A percentile compares a stretch with the other conserved stretches of the same genome.
These are phyloP conservation scores for Strix aluco DNA, from an alignment of 2,113 vertebrate genomes.

Conservation along the genomic window DNA sequence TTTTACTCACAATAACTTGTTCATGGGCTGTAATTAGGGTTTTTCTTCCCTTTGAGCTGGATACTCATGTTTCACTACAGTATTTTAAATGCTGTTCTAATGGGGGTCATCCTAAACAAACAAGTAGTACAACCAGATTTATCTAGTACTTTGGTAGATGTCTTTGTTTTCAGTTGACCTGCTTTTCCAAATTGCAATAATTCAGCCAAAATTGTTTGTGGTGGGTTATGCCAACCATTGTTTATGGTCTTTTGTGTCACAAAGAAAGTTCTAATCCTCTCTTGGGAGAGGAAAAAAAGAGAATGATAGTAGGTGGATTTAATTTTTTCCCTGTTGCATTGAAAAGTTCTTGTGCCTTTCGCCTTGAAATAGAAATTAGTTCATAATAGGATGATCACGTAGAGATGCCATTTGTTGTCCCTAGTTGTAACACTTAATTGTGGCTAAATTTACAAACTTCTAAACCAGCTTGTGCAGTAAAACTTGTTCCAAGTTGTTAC, in stretches of 20 bases:
- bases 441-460: neutral
- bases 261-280: neutral
- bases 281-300: neutral
- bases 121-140: neutral
- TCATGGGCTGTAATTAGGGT: neutral
- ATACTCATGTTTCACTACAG: neutral
- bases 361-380: neutral
- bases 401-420: neutral
- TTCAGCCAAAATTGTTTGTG: neutral
- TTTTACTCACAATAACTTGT: neutral
- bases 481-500: neutral
- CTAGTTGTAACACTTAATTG: neutral
- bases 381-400: neutral
- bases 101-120: neutral
- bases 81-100: neutral
- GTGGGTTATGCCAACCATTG: neutral
- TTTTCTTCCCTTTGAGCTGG: neutral
- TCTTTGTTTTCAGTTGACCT: neutral
- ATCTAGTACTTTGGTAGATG: neutral
- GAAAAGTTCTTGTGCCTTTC: neutral
- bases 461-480: neutral
- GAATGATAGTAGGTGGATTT: neutral
- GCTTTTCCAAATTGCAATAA: neutral
- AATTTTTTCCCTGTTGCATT: neutral
- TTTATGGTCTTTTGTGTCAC: neutral